A percentile compares a stretch with the other conserved stretches of the same genome.
Conservation (phyloP, 2,113 vertebrate species). For the Sebastes schlegelii region DNA sequence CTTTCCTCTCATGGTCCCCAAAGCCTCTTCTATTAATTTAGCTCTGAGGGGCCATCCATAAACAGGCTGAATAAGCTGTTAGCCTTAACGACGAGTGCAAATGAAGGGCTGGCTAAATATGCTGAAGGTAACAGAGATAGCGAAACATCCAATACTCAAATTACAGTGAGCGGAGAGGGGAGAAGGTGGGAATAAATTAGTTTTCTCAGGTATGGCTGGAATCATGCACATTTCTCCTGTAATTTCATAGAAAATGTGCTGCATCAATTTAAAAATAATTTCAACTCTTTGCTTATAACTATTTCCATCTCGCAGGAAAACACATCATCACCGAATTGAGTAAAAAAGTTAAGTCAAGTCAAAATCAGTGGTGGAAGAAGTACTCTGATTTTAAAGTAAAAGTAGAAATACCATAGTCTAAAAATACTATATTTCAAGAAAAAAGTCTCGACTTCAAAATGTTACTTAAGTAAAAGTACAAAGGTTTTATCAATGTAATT, state of each 20-base stretch:
- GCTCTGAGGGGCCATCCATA: constrained; percentile 82
- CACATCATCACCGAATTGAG: not conserved
- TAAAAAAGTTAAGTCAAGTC: constrained; percentile 10
- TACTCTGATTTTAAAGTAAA: too few species aligned
- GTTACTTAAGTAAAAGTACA: too few species aligned
- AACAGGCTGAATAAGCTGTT: constrained; percentile 83
- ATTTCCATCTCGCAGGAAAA: not conserved
- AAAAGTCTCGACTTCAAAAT: too few species aligned
- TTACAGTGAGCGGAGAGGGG: constrained; percentile 33
- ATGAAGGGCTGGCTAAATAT: constrained; percentile 80
- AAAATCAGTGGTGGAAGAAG: not conserved
- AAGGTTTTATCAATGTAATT: too few species aligned
- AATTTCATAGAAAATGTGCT: constrained; percentile 10
- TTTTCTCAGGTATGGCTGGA: constrained; percentile 29
- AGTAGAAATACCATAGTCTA: too few species aligned
- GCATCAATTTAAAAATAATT: not conserved
- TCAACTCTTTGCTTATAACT: not conserved
- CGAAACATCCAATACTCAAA: constrained; percentile 52
- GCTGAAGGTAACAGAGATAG: constrained; percentile 73
- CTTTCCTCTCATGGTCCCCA: constrained; percentile 76
- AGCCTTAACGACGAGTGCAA: constrained; percentile 78
- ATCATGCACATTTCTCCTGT: not conserved
- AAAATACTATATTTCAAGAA: too few species aligned
- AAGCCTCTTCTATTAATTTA: constrained; percentile 84
- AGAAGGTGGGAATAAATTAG: constrained; percentile 32